Conservation (phyloP, 2,797 vertebrate genomes). For the Pipistrellus pygmaeus region DNA sequence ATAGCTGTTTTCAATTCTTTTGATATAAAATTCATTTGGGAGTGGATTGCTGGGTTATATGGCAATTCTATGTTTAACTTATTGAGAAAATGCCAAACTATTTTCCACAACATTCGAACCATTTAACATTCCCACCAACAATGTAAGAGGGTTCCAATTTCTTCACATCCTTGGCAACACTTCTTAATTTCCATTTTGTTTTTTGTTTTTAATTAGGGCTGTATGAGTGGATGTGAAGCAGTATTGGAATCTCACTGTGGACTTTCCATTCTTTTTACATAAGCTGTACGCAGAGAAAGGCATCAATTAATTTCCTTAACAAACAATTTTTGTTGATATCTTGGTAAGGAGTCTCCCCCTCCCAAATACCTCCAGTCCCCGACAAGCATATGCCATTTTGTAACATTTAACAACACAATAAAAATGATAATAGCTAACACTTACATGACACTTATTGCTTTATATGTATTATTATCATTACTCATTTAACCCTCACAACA, state of each 20-base stretch:
- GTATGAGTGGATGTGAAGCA: background rate
- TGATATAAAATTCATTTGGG: background rate
- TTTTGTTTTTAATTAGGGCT: background rate
- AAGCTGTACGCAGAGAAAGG: background rate
- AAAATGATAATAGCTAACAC: background rate
- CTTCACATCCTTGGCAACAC: background rate
- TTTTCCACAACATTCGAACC: background rate
- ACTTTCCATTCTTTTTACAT: background rate
- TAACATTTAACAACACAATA: background rate
- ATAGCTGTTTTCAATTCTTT: background rate
- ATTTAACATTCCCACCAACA: background rate
- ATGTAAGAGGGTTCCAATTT: background rate
- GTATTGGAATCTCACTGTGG: background rate
- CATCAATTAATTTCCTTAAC: background rate
- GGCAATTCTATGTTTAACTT: background rate
- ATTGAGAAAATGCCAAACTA: background rate
- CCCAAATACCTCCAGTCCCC: accelerated
- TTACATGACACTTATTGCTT: background rate
- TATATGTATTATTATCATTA: background rate
- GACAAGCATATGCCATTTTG: background rate
- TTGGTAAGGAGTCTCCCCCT: background rate
- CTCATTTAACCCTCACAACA: background rate
- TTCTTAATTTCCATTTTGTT: background rate
- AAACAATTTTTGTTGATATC: background rate
- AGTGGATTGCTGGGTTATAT: background rate